Base-by-base conservation (phyloP, 2,113 vertebrate species). In the Hoplias malabaricus region DNA sequence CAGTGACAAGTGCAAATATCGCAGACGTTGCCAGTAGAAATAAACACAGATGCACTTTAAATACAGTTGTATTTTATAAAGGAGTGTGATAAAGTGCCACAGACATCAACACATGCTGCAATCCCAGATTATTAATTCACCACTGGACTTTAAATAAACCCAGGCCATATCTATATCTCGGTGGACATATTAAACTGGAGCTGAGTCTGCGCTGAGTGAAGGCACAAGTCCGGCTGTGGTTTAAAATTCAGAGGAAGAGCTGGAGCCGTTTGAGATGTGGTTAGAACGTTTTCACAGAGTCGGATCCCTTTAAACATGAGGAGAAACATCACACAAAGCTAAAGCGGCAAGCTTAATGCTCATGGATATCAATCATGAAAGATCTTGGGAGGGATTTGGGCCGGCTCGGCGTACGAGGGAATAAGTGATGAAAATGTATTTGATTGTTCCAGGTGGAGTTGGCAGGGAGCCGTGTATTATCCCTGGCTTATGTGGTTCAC, bases 401-500 rank as follows among this genome's bases (percentile, higher is more conserved):
- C 40, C 56, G 48, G 38, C 27, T 69, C 25, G 5, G 48, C 4
- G 27, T 68, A 62, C 34, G 68, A 65, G 10, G 38, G 46, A 46
- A 42, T 25, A 46, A 13, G 8, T 53, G 46, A 56, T 69, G 69
- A 29, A 81, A 77, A 77, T 77, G 59, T 29, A 65, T 66, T 72
- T 77, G 68, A 57, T 72, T 67, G 36, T 72, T 69, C 40, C 69
- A 78, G 33, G 68, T 68, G 62, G 69, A 29, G 42, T 23, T 33
- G 29, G 76, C 46, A 34, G 46, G 33, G 31, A 75, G 33, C 21
- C 61, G 29, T 75, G 46, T 67, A 69, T 78, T 61, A 69, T 74
- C 62, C 53, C 31, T 62, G 5, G 23, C 80, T 81, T 81, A 75
- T 33, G 36, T 70, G 48, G 54, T 74, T 53, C 27, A 57, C 56